Evolutionary conservation across 2,113 vertebrate species (phyloP).

Genomic region (Phylloscopus whistleri): DNA sequence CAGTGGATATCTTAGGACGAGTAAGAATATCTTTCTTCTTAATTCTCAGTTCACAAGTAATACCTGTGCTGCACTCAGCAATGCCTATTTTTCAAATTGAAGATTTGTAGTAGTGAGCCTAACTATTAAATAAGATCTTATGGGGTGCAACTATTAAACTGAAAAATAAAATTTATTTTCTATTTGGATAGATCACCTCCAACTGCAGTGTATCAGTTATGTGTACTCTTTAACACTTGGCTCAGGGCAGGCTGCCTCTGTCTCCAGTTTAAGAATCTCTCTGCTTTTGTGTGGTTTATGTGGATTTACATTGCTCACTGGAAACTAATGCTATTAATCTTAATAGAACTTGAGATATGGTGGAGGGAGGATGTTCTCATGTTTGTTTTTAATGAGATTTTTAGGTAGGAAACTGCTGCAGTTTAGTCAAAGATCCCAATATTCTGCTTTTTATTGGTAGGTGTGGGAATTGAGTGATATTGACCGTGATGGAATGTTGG

Average conservation of each 20-base stretch:
- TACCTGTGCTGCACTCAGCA: neutral
- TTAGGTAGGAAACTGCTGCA: neutral
- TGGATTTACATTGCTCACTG: neutral
- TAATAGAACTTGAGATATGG: neutral
- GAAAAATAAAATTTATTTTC: neutral
- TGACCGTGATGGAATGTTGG: slow-evolving; percentile 95
- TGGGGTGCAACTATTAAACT: neutral
- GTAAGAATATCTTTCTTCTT: slow-evolving; percentile 72
- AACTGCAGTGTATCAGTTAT: neutral
- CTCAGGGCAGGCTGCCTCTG: neutral
- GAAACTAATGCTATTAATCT: neutral
- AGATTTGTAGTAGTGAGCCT: neutral
- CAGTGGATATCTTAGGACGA: slow-evolving; percentile 95
- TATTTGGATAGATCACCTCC: neutral
- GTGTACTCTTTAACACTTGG: neutral
- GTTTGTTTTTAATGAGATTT: neutral
- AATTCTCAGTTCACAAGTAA: neutral
- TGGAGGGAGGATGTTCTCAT: neutral
- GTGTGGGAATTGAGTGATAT: slow-evolving; percentile 98
- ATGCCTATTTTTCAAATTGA: neutral
- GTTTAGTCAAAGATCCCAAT: neutral
- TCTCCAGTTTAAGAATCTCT: neutral
- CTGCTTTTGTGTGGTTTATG: neutral
- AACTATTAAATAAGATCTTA: neutral
- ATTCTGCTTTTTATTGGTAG: slow-evolving; percentile 69